Conservation (phyloP, 1,140 invertebrate species). For the Caenorhabditis brenneri region DNA sequence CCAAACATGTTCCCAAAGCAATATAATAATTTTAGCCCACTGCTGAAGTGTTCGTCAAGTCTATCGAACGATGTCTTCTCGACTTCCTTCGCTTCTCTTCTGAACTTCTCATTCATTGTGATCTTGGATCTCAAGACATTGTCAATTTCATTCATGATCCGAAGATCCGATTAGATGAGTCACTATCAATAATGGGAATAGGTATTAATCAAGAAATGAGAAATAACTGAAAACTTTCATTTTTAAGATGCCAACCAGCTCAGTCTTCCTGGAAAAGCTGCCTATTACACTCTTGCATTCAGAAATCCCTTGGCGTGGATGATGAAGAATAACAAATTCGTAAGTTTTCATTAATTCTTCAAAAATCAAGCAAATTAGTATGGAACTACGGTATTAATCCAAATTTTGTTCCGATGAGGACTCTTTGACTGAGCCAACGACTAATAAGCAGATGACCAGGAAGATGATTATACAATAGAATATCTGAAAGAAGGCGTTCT, state of each 20-base stretch:
- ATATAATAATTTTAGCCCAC: neutral
- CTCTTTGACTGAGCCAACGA: constrained; percentile 47
- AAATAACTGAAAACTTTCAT: neutral
- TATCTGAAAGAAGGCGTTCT: too few relatives aligned
- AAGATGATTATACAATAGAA: constrained; percentile 48
- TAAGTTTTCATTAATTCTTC: neutral
- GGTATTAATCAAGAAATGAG: neutral
- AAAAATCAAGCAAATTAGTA: neutral
- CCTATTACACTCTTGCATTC: neutral
- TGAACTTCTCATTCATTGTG: neutral
- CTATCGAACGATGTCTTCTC: neutral
- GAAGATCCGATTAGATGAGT: neutral
- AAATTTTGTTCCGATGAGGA: neutral
- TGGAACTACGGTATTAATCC: neutral
- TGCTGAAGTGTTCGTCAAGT: neutral
- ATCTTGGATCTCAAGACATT: neutral
- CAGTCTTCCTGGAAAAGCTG: neutral
- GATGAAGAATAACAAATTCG: neutral
- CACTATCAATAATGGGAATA: neutral
- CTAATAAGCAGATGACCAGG: constrained; percentile 18
- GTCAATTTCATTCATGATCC: neutral
- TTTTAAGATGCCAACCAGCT: neutral
- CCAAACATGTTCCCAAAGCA: neutral
- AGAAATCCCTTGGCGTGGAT: neutral
- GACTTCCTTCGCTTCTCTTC: constrained; percentile 9